These are phyloP conservation scores for Druon quercuslanigerum DNA, from an alignment of 1,140 invertebrate species.

Conservation along the genomic window DNA sequence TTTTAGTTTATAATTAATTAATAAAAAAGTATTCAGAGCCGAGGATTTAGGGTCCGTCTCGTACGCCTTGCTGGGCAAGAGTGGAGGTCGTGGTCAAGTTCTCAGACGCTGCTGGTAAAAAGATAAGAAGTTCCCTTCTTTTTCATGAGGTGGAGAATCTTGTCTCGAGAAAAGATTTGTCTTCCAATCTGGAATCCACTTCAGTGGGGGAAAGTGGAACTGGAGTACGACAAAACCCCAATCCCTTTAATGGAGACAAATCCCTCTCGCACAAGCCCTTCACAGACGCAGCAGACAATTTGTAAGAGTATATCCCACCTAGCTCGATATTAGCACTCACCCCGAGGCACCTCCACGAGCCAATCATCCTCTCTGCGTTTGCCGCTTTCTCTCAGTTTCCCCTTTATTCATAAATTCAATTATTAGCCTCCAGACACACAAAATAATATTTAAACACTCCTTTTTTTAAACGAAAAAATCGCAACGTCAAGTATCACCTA, in stretches of 20 bases:
- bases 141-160: slow-evolving; percentile 36
- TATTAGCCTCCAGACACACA: background rate
- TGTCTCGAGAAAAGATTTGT: slow-evolving; percentile 49
- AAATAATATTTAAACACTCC: background rate
- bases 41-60: no score
- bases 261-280: slow-evolving; percentile 60
- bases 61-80: background rate
- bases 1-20: no score
- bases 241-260: slow-evolving; percentile 76
- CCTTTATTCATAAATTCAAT: slow-evolving; percentile 28
- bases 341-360: slow-evolving; percentile 49
- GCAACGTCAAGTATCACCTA: no score
- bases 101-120: background rate
- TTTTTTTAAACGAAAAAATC: background rate
- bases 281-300: slow-evolving; percentile 67
- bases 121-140: slow-evolving; percentile 19
- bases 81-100: slow-evolving; percentile 1
- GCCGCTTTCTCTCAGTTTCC: slow-evolving; percentile 20
- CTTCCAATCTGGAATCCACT: slow-evolving; percentile 58
- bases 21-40: no score
- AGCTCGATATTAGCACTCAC: slow-evolving; percentile 59
- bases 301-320: slow-evolving; percentile 70
- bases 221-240: slow-evolving; percentile 73
- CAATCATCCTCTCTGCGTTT: slow-evolving; percentile 52
- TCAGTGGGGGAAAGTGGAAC: slow-evolving; percentile 55